Evolutionary conservation across 2,888 invertebrate genomes (phyloP).

Genomic region (Hartigia nigra): DNA sequence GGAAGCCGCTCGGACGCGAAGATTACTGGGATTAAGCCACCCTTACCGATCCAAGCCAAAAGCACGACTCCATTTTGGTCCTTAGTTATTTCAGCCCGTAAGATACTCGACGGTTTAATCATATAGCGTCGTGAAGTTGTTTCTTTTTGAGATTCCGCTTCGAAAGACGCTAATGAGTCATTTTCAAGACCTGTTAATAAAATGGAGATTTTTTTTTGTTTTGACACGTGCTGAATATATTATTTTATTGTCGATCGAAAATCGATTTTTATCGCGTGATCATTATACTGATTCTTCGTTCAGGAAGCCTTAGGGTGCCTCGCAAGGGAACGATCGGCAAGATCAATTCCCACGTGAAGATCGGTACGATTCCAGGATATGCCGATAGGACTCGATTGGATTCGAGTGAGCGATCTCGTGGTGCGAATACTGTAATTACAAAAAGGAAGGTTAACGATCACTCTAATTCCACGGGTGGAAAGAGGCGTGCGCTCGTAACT

Average conservation of each 20-base stretch:
- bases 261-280: neutral
- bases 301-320: neutral
- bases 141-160: neutral
- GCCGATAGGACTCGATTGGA: neutral
- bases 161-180: neutral
- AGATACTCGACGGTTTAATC: neutral
- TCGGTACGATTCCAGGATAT: neutral
- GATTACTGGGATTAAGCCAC: conserved; percentile 63
- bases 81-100: neutral
- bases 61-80: conserved; percentile 13
- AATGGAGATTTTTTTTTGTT: neutral
- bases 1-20: conserved; percentile 59
- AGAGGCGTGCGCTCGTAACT: neutral
- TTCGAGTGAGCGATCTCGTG: neutral
- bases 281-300: neutral
- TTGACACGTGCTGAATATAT: neutral
- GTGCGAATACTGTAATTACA: neutral
- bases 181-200: neutral
- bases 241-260: neutral
- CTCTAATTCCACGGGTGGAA: neutral
- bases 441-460: neutral
- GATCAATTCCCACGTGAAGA: neutral
- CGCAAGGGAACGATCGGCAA: neutral
- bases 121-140: neutral
- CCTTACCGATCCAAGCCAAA: conserved; percentile 33